Conservation (phyloP, 2,797 vertebrate species). For the Gymnopithys bicolor region DNA sequence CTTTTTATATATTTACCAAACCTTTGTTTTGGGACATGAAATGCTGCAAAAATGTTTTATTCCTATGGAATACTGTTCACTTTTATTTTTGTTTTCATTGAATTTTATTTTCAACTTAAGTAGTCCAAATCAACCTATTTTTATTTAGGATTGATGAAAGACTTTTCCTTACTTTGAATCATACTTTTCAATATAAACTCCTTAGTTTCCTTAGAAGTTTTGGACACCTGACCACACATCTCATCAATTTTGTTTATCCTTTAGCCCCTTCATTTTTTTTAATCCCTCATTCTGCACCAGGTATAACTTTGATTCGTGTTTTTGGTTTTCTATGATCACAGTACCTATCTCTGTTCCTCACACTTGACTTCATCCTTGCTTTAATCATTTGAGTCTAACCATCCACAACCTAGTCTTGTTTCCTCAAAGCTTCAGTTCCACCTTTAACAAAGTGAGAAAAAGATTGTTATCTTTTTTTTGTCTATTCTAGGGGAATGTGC, state of each 20-base stretch:
- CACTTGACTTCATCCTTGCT: not conserved
- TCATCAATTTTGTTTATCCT: not conserved
- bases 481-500: not conserved
- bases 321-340: not conserved
- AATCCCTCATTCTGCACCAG: not conserved
- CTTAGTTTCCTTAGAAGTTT: not conserved
- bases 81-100: not conserved
- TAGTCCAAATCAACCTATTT: not conserved
- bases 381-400: conserved; percentile 5
- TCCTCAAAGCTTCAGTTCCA: conserved; percentile 10
- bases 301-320: not conserved
- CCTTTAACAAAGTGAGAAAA: not conserved
- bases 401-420: not conserved
- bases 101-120: not conserved
- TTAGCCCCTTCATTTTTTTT: not conserved
- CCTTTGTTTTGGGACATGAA: not conserved
- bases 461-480: not conserved
- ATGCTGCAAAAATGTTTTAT: not conserved
- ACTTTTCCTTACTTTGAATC: not conserved
- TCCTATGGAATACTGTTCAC: not conserved
- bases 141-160: not conserved
- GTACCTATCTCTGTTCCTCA: conserved; percentile 24
- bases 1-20: not conserved
- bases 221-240: not conserved
- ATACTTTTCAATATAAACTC: not conserved